Conservation (phyloP, 64 coral and sea anemone genomes). For the Trachythela sp. region DNA sequence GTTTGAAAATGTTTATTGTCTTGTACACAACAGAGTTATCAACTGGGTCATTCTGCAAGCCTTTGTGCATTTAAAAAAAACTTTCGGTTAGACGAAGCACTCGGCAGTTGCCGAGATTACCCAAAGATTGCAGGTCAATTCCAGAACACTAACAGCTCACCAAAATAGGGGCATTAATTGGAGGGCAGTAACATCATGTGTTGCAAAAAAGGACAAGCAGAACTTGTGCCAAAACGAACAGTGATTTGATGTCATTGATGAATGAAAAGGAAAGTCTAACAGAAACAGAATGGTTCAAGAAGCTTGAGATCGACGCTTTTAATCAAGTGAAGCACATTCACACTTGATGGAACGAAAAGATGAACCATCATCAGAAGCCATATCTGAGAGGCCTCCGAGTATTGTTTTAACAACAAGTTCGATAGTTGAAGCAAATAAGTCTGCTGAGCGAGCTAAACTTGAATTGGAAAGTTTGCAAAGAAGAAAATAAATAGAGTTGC, state of each 20-base stretch:
- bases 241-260: neutral
- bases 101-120: no score
- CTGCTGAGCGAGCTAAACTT: neutral
- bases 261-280: neutral
- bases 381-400: neutral
- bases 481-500: neutral
- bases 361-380: neutral
- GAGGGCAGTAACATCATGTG: no score
- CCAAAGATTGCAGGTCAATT: no score
- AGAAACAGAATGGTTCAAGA: neutral
- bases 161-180: no score
- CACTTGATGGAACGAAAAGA: neutral
- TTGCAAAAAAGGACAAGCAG: no score
- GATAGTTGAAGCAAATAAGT: neutral
- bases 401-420: neutral
- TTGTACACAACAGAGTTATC: no score
- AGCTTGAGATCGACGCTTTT: neutral
- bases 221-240: neutral
- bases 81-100: no score
- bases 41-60: no score
- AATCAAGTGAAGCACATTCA: neutral
- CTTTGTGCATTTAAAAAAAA: no score
- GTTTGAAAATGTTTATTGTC: no score
- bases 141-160: no score
- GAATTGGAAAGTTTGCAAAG: constrained; percentile 3